Evolutionary conservation across 2,113 vertebrate genomes (phyloP).

Genomic region (Saguinus imperator): DNA sequence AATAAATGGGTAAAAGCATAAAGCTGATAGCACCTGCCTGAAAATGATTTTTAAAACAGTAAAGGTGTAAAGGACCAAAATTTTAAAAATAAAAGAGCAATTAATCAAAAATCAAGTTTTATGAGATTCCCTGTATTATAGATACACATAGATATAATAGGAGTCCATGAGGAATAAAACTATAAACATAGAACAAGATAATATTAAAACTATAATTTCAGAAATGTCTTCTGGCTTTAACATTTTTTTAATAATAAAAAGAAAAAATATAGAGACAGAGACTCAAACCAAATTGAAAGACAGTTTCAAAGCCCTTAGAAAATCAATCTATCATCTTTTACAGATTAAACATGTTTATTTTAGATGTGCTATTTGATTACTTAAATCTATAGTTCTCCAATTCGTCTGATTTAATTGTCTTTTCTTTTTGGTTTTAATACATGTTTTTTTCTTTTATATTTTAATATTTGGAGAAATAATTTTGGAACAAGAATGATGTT

Average conservation of each 20-base stretch:
- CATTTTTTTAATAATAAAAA: neutral
- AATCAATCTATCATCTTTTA: neutral
- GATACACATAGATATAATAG: neutral
- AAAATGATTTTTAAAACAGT: neutral
- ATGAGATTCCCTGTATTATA: neutral
- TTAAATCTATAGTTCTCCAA: neutral
- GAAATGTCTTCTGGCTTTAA: neutral
- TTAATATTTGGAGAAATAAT: neutral
- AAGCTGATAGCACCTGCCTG: neutral
- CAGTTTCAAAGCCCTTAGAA: neutral
- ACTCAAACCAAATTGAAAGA: neutral
- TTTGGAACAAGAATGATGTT: neutral
- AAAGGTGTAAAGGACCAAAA: neutral
- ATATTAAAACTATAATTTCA: neutral
- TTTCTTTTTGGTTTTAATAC: neutral
- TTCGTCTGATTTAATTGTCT: neutral
- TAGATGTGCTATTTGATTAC: neutral
- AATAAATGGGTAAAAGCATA: neutral
- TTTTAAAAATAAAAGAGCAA: neutral
- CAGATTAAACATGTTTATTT: neutral
- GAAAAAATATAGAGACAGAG: neutral
- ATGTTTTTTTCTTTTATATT: neutral
- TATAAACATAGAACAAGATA: neutral
- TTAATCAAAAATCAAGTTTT: neutral
- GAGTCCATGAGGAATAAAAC: neutral